Base-by-base conservation (phyloP, 2,888 invertebrate species). In the Sphaerophoria rueppellii region DNA sequence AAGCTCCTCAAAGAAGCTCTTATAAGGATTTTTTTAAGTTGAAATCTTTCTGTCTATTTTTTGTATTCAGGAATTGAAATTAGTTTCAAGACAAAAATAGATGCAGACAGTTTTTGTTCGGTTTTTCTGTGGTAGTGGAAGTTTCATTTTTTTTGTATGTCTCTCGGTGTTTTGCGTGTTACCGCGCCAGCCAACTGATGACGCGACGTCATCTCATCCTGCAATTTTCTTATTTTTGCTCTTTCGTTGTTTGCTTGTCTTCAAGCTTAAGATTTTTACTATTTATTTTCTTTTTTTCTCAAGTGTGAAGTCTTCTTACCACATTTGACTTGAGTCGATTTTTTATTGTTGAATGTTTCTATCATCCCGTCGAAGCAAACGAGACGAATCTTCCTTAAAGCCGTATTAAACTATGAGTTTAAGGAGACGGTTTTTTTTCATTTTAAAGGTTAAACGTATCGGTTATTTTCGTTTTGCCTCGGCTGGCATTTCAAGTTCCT, bases 51-150 rank as follows among this genome's bases (percentile, higher is more conserved):
- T 65, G 35, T 40, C 37, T 12, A 34, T 58, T 60, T 37, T 50
- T 40, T 52, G 3, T 65, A 16, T 60, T 37, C 14, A 80, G 71
- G 55, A 83, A 75, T 61, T 55, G 75, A 83, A 83, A 83, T 83
- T 83, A 75, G 83, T 83, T 83, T 83, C 75, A 80, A 83, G 79
- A 67, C 71, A 80, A 75, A 83, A 80, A 83, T 80, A 80, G 80
- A 83, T 80, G 80, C 67, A 61, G 71, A 80, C 72, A 55, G 61
- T 69, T 61, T 75, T 61, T 71, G 75, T 80, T 75, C 69, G 80
- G 80, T 83, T 57, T 75, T 75, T 61, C 61, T 80, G 83, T 67
- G 79, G 71, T 72, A 2, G 24, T 24, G 24, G 16, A 55, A 67
- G 67, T 50, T 80, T 48, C 9, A 24, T 46, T 48, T 35, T 16